Evolutionary conservation across 2,888 invertebrate species (phyloP).

Genomic region (Criorhina ranunculi): DNA sequence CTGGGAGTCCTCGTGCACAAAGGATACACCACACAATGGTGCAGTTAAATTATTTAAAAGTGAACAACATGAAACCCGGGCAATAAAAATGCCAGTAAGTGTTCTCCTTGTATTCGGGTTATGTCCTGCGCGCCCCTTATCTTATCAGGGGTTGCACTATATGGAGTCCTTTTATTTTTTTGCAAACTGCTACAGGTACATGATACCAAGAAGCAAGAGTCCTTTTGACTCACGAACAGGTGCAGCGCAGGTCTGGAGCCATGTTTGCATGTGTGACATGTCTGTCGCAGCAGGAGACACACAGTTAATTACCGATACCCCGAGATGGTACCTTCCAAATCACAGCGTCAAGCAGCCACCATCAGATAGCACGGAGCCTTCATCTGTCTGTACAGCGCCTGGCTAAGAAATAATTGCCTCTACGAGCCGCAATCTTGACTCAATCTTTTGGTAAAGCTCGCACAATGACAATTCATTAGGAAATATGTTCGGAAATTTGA

Average conservation of each 20-base stretch:
- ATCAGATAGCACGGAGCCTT: conserved; percentile 50
- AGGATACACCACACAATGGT: conserved; percentile 43
- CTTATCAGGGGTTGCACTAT: conserved; percentile 56
- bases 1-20: conserved; percentile 19
- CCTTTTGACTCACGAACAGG: conserved; percentile 45
- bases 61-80: conserved; percentile 47
- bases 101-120: conserved; percentile 21
- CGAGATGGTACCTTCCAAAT: conserved; percentile 57
- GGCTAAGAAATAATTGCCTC: conserved; percentile 37
- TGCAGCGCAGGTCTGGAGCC: conserved; percentile 64
- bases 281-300: conserved; percentile 66
- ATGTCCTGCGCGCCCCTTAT: conserved; percentile 47
- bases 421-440: conserved; percentile 39
- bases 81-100: conserved; percentile 57
- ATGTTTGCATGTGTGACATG: conserved; percentile 59
- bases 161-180: conserved; percentile 58
- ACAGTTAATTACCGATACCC: conserved; percentile 55
- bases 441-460: conserved; percentile 42
- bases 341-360: conserved; percentile 46
- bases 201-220: background rate
- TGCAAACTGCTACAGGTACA: conserved; percentile 17
- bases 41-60: conserved; percentile 72
- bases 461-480: conserved; percentile 63
- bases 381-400: conserved; percentile 8
- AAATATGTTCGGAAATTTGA: conserved; percentile 51